Conservation (phyloP, 2,888 invertebrate species). For the Beris morrisii region DNA sequence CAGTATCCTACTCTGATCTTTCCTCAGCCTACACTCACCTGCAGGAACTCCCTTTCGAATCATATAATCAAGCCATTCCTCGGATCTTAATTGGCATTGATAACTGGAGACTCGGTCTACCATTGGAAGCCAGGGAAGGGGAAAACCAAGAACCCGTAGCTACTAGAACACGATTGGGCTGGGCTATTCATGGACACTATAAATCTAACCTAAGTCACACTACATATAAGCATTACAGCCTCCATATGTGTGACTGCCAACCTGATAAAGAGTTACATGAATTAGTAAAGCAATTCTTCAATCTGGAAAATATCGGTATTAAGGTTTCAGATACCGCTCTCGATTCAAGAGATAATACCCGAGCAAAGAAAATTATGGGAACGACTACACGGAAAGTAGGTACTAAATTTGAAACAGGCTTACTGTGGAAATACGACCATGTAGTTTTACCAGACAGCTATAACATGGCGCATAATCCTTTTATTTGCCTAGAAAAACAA, state of each 20-base stretch:
- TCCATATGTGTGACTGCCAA: slow-evolving; percentile 3
- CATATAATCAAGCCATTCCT: slow-evolving; percentile 1
- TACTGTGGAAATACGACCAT: slow-evolving; percentile 12
- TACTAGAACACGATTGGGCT: not conserved
- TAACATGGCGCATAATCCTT: not conserved
- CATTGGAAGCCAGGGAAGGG: not conserved
- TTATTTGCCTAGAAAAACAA: slow-evolving; percentile 1
- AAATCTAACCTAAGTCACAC: not conserved
- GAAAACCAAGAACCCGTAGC: not conserved
- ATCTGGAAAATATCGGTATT: not conserved
- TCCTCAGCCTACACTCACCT: not conserved
- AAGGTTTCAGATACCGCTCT: not conserved
- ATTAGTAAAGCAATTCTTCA: not conserved
- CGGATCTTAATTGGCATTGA: not conserved
- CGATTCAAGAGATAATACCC: not conserved
- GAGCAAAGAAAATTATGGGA: not conserved
- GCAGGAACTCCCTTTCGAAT: not conserved
- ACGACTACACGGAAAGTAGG: not conserved
- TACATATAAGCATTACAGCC: not conserved
- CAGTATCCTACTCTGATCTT: not conserved
- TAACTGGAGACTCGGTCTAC: not conserved
- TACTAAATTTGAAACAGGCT: not conserved
- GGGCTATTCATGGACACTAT: slow-evolving; percentile 1
- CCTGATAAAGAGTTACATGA: not conserved
- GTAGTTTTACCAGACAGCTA: not conserved